Conservation (phyloP, 2,888 invertebrate genomes). For the Oscheius sp. region DNA sequence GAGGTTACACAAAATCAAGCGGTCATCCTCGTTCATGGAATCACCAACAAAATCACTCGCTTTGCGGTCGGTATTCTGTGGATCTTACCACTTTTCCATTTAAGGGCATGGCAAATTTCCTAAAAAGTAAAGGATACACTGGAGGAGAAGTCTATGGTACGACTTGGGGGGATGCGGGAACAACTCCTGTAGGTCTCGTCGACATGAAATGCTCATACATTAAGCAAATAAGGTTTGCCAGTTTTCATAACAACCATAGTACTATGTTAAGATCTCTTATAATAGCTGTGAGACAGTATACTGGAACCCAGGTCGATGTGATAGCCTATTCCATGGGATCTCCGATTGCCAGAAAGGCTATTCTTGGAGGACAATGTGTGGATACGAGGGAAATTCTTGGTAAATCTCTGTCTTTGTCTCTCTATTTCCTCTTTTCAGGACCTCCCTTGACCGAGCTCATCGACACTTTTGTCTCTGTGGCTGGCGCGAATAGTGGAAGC, state of each 20-base stretch:
- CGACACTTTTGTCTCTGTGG: slow-evolving; percentile 71
- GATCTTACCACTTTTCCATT: slow-evolving; percentile 12
- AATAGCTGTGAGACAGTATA: slow-evolving; percentile 71
- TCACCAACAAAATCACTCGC: slow-evolving; percentile 68
- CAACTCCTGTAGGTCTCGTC: slow-evolving; percentile 68
- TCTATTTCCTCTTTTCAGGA: slow-evolving; percentile 31
- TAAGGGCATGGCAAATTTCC: slow-evolving; percentile 59
- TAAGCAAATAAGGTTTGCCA: slow-evolving; percentile 65
- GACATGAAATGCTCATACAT: slow-evolving; percentile 72
- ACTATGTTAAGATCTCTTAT: slow-evolving; percentile 63
- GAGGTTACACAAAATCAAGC: slow-evolving; percentile 57
- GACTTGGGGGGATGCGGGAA: slow-evolving; percentile 72
- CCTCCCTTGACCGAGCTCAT: slow-evolving; percentile 71
- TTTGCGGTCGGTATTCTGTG: slow-evolving; percentile 53
- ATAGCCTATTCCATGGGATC: slow-evolving; percentile 73
- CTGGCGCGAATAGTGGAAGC: slow-evolving; percentile 72
- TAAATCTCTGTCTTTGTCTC: neutral
- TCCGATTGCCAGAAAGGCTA: slow-evolving; percentile 69
- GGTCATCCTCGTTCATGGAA: slow-evolving; percentile 71
- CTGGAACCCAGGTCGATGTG: slow-evolving; percentile 69
- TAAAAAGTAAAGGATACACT: slow-evolving; percentile 59
- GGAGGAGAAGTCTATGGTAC: slow-evolving; percentile 68
- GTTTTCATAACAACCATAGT: slow-evolving; percentile 3
- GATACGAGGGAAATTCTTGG: slow-evolving; percentile 66
- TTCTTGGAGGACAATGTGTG: slow-evolving; percentile 66